A percentile compares a stretch with the other conserved stretches of the same genome.
Evolutionary conservation across 2,113 vertebrate genomes (phyloP).

Genomic region (Tachysurus vachellii): DNA sequence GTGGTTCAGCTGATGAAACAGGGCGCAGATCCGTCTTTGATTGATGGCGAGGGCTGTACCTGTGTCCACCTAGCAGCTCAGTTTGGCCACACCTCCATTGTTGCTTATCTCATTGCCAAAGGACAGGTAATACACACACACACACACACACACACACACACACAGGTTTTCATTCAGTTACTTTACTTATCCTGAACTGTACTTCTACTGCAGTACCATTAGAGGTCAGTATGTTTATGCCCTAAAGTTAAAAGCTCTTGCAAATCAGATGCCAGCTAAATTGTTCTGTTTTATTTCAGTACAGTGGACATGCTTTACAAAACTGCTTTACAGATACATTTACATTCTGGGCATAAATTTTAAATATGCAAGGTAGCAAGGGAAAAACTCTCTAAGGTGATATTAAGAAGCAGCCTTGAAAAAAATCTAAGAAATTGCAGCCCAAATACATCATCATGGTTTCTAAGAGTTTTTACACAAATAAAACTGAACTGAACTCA

Average conservation of each 20-base stretch:
- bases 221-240: not conserved
- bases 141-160: not conserved
- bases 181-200: not conserved
- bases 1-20: conserved; percentile 99
- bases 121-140: not conserved
- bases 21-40: conserved; percentile 93
- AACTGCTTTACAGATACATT: not conserved
- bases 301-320: not conserved
- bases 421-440: too few relatives aligned
- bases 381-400: too few relatives aligned
- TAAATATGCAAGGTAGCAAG: too few relatives aligned
- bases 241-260: not conserved
- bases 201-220: not conserved
- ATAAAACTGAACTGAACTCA: too few relatives aligned
- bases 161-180: not conserved
- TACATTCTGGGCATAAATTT: too few relatives aligned
- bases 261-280: not conserved
- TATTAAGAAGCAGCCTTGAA: too few relatives aligned
- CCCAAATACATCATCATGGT: too few relatives aligned
- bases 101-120: conserved; percentile 98
- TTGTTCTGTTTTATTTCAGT: not conserved
- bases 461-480: too few relatives aligned
- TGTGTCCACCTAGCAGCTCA: conserved; percentile 96
- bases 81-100: conserved; percentile 98
- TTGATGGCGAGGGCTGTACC: conserved; percentile 98